Percentiles rank a stretch among this genome's conserved stretches.
Conservation (phyloP, 1,140 invertebrate species). For the Mamestra configurata region DNA sequence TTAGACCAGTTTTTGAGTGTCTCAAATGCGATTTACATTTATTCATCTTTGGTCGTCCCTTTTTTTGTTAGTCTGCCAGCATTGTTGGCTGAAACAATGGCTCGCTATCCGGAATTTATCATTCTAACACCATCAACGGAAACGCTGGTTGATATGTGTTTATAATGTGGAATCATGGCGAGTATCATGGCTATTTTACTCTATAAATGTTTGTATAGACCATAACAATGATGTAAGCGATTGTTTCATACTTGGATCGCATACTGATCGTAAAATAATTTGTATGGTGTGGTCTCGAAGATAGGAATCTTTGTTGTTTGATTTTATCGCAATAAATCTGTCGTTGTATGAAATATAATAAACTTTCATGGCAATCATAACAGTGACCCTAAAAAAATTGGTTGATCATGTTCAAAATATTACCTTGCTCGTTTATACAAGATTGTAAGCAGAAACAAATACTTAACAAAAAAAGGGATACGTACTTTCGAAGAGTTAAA, state of each 20-base stretch:
- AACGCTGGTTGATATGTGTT: slow-evolving; percentile 81
- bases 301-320: slow-evolving; percentile 31
- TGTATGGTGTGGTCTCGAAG: slow-evolving; percentile 35
- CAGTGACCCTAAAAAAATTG: not conserved
- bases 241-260: slow-evolving; percentile 29
- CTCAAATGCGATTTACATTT: slow-evolving; percentile 83
- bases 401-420: not conserved
- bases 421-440: not conserved
- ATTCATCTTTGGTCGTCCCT: slow-evolving; percentile 74
- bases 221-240: slow-evolving; percentile 54
- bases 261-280: slow-evolving; percentile 33
- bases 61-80: slow-evolving; percentile 81
- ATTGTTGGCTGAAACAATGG: slow-evolving; percentile 86
- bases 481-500: not conserved
- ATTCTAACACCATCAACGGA: slow-evolving; percentile 85
- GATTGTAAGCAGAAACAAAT: not conserved
- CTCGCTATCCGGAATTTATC: slow-evolving; percentile 84
- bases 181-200: slow-evolving; percentile 79
- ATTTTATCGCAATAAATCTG: slow-evolving; percentile 35
- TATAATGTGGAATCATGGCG: slow-evolving; percentile 82
- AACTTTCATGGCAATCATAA: not conserved
- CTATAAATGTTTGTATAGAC: slow-evolving; percentile 65
- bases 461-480: not conserved
- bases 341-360: slow-evolving; percentile 3
- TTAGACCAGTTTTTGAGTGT: slow-evolving; percentile 74